Base-by-base conservation (phyloP, 2,888 invertebrate species). In the Alloplasta piceator region DNA sequence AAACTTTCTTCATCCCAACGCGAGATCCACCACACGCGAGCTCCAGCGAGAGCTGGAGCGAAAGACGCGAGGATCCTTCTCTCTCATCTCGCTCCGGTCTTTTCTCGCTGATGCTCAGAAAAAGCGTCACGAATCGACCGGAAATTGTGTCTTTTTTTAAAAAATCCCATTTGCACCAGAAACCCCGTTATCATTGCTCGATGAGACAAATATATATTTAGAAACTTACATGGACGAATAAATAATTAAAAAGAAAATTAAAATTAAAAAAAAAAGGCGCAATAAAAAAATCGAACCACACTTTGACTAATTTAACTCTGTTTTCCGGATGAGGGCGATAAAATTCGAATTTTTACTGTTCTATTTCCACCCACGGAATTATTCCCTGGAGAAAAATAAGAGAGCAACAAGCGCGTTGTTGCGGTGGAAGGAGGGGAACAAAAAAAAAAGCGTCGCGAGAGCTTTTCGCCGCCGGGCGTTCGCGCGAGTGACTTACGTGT, bases 51-150 rank as follows among this genome's bases (percentile, higher is more conserved):
- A 46, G 43, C 61, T 41, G 43, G n/a, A 78, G 16, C 39, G 14
- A 72, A 55, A 73, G 43, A 43, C 14, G 64, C 58, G 68, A 63
- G 52, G 80, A 66, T 63, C 73, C 71, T n/a, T 36, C 41, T 39
- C 46, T 46, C 41, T 55, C 63, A 52, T 56, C 12, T 9, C 16
- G 41, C 61, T 52, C 16, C 72, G 52, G 52, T 72, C 52, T 63
- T 52, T 39, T 55, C 73, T 60, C 12, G 50, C 66, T 64, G 77
- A 55, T 10, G 70, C 43, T 55, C 66, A 78, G 86, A 90, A 91
- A 90, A 91, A 89, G 86, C 87, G 87, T 84, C 84, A 76, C 89
- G 89, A 91, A 92, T 91, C 87, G 81, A 84, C 90, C 90, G 91
- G 91, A 91, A 91, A 92, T 92, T 90, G 89, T 91, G 60, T n/a